Base-by-base conservation (phyloP, 2,113 vertebrate species). In the Neolamprologus modestus region DNA sequence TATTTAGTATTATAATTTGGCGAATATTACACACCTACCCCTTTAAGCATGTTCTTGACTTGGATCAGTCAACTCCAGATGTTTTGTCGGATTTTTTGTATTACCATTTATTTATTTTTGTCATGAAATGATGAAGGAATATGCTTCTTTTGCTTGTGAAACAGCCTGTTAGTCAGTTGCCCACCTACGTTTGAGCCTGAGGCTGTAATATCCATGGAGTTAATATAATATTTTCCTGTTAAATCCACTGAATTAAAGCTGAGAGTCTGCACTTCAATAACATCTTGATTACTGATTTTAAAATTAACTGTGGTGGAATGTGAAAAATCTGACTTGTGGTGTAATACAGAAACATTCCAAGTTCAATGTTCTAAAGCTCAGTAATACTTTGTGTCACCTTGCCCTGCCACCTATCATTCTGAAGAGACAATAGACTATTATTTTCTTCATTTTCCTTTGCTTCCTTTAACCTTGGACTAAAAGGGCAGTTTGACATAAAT, bases 381-480 rank as follows among this genome's bases (percentile, higher is more conserved):
- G 54, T 4, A 79, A 78, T 50, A 50, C 26, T 33, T 9, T 33
- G 16, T 78, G 31, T 79, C 59, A 53, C 37, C 37, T 16, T 55
- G 52, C 82, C 33, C 14, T 45, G 57, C 76, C 57, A 26, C 53
- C 84, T 88, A 71, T 79, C 47, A 86, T 80, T 91, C 86, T 78
- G 24, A 71, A 28, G 55, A 87, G 73, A 90, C 59, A 86, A 88
- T 35, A 37, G 8, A 21, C 52, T 40, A 57, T 73, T 81, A 84
- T 88, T 85, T 83, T 84, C 59, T 83, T 83, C 9, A 86, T 91
- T 90, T 90, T 9, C 28, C 45, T 85, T 42, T 4, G 33, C 86
- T 24, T 88, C 54, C 84, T 78, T 88, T 89, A 88, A 91, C 90
- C 84, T 92, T 87, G 90, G 83, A 89, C 79, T 91, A 61, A 45